A percentile compares a stretch with the other conserved stretches of the same genome.
phyloP scores from a whole-genome alignment of 2,113 vertebrate species.

The Tachuris rubrigastra region DNA sequence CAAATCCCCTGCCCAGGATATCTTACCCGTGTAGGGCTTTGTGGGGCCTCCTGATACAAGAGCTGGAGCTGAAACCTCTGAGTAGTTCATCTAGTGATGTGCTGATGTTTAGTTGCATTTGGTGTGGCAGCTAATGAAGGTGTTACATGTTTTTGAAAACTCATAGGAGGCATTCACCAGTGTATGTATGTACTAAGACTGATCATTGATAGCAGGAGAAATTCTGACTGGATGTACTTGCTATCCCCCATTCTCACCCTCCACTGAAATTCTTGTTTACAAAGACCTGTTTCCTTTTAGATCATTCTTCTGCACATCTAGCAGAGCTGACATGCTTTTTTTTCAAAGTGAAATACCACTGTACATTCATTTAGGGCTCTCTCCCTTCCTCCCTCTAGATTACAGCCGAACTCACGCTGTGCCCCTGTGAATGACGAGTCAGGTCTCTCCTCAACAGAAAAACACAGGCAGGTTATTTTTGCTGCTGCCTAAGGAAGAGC shows the following conservation, averaged over 20 bases:
- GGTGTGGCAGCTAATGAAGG: not conserved
- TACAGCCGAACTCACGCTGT: not conserved
- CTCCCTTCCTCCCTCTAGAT: not conserved
- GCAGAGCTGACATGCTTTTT: not conserved
- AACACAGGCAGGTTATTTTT: not conserved
- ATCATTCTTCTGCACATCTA: not conserved
- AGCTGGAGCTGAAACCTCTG: not conserved
- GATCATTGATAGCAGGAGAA: not conserved
- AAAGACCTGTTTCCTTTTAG: constrained; percentile 23
- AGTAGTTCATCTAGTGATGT: not conserved
- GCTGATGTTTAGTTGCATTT: not conserved
- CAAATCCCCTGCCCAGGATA: not conserved
- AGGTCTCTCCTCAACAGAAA: not conserved
- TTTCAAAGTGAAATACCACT: not conserved
- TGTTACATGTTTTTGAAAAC: not conserved
- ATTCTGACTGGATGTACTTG: not conserved
- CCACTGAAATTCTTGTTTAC: not conserved
- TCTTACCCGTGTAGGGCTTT: not conserved
- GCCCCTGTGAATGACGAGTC: not conserved
- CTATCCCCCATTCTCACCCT: accelerated
- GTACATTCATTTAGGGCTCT: not conserved
- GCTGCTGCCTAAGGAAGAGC: not conserved
- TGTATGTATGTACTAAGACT: not conserved
- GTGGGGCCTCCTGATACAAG: not conserved
- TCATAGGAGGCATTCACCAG: not conserved